phyloP scores from a whole-genome alignment of 2,113 vertebrate species.

The Megalops atlanticus region DNA sequence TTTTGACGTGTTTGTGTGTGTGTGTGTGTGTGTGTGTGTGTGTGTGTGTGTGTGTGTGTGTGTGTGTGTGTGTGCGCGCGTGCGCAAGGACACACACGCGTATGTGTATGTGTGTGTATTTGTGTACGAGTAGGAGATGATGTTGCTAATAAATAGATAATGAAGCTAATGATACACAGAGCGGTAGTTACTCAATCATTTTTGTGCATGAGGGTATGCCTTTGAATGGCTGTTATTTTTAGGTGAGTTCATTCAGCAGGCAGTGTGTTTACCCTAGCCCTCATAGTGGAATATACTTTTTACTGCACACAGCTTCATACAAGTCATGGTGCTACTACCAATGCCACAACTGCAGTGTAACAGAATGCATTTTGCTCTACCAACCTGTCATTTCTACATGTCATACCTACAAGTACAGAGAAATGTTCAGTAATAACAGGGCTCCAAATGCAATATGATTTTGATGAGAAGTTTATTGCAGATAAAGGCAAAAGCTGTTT shows the following conservation, averaged over 20 bases:
- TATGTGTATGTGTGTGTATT: not conserved
- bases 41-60: slow-evolving; percentile 23
- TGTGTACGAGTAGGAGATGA: no score
- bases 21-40: no score
- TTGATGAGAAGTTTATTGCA: no score
- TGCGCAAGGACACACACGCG: not conserved
- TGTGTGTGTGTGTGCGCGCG: not conserved
- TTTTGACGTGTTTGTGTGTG: no score
- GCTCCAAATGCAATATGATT: no score
- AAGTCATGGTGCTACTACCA: not conserved
- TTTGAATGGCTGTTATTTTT: not conserved
- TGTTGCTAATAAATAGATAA: no score
- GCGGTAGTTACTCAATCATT: not conserved
- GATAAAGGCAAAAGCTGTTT: no score
- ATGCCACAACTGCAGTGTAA: not conserved
- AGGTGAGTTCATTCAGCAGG: not conserved
- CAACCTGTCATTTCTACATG: not conserved
- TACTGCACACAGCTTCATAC: not conserved
- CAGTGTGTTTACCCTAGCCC: not conserved
- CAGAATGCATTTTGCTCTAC: not conserved
- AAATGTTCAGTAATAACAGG: no score
- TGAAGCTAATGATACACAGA: slow-evolving; percentile 49
- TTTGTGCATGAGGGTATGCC: not conserved
- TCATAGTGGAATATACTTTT: not conserved
- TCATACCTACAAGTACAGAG: not conserved